Percentiles rank a stretch among this genome's conserved stretches.
phyloP scores from a whole-genome alignment of 1,140 invertebrate genomes.

The Drosophila kepulauana region DNA sequence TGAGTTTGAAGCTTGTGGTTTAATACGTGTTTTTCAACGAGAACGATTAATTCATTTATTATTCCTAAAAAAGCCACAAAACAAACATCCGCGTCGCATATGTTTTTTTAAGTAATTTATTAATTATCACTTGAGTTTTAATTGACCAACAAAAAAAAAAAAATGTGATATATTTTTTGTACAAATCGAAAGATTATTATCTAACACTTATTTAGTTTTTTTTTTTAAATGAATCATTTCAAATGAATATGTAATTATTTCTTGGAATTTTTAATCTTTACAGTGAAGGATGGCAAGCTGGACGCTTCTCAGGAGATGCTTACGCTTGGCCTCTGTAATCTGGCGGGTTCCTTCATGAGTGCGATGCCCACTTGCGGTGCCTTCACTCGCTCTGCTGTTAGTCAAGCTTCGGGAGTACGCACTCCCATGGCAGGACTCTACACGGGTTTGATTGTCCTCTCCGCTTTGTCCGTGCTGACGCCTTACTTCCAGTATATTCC shows the following conservation, averaged over 20 bases:
- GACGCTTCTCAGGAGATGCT: constrained; percentile 92
- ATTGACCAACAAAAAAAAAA: too few relatives aligned
- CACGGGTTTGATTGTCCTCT: constrained; percentile 86
- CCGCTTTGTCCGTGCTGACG: constrained; percentile 91
- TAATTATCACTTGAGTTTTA: too few relatives aligned
- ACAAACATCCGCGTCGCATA: too few relatives aligned
- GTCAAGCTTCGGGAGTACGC: constrained; percentile 90
- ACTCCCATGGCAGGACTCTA: constrained; percentile 91
- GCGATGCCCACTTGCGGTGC: constrained; percentile 93
- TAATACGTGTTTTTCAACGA: too few relatives aligned
- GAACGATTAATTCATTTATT: background rate
- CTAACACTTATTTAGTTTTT: too few relatives aligned
- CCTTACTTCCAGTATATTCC: constrained; percentile 94
- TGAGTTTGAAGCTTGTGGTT: too few relatives aligned
- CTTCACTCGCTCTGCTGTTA: constrained; percentile 92
- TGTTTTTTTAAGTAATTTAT: too few relatives aligned
- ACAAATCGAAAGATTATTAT: too few relatives aligned
- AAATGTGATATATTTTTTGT: too few relatives aligned
- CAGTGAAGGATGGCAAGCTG: constrained; percentile 86
- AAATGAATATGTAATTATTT: too few relatives aligned
- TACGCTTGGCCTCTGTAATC: constrained; percentile 90
- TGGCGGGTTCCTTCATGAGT: constrained; percentile 90
- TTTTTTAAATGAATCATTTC: too few relatives aligned
- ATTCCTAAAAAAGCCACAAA: background rate
- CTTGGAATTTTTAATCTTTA: background rate